A percentile compares a stretch with the other conserved stretches of the same genome.
These are phyloP conservation scores for Rallus crepitans DNA, from an alignment of 2,797 vertebrate species.

Conservation along the genomic window DNA sequence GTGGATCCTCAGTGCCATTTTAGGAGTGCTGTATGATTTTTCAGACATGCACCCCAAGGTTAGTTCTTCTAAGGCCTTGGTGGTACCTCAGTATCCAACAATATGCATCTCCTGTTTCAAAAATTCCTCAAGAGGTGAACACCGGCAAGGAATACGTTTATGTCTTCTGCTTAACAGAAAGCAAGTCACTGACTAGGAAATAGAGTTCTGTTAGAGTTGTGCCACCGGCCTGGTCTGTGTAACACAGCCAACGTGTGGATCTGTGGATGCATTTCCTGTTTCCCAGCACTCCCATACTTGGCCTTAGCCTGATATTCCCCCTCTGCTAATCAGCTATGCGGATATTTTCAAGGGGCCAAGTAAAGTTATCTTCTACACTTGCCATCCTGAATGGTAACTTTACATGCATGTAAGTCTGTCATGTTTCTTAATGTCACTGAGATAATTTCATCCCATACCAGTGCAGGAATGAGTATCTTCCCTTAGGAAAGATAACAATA, in stretches of 20 bases:
- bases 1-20: background rate
- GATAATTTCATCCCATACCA: background rate
- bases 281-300: fast-evolving
- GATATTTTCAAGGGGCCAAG: background rate
- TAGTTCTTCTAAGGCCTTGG: background rate
- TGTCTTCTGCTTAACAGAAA: background rate
- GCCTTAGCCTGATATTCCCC: background rate
- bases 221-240: background rate
- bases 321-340: fast-evolving
- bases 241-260: fast-evolving
- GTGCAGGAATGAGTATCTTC: background rate
- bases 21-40: background rate
- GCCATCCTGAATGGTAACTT: background rate
- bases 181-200: background rate
- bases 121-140: background rate
- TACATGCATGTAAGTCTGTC: background rate
- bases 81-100: background rate
- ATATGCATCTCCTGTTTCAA: background rate
- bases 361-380: background rate
- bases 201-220: fast-evolving
- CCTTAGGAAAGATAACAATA: background rate
- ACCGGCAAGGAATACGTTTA: background rate
- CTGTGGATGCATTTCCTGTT: background rate
- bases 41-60: background rate
- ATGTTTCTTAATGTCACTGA: background rate